Percentiles rank a stretch among this genome's conserved stretches.
Evolutionary conservation across 2,797 vertebrate genomes (phyloP).

Genomic region (Vespertilio murinus): DNA sequence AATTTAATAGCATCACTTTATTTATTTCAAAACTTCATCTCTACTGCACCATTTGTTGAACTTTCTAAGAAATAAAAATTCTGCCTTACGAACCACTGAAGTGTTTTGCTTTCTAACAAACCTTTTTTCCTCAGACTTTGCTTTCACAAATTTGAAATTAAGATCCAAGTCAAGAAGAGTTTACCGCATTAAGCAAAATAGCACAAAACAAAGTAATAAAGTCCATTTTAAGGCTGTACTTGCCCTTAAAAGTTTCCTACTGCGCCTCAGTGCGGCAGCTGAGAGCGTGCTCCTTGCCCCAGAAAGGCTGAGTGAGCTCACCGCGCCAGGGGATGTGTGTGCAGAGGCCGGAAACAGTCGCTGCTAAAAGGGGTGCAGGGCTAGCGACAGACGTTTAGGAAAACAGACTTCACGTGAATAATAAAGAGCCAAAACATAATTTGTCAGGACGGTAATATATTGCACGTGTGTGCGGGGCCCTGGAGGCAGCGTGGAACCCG

Average conservation of each 20-base stretch:
- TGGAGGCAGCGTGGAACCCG: too few relatives aligned
- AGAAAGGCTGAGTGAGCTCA: rapidly evolving
- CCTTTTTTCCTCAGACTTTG: not conserved
- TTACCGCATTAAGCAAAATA: not conserved
- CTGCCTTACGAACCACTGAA: not conserved
- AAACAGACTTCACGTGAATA: not conserved
- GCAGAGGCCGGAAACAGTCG: too few relatives aligned
- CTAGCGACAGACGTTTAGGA: not conserved
- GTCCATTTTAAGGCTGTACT: rapidly evolving
- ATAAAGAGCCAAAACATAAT: not conserved
- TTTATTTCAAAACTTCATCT: not conserved
- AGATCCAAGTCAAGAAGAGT: not conserved
- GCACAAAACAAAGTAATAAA: not conserved
- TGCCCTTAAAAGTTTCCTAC: not conserved
- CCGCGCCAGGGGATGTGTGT: rapidly evolving
- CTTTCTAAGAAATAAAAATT: not conserved
- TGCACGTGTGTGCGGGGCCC: too few relatives aligned
- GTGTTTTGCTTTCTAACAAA: not conserved
- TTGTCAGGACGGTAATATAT: too few relatives aligned
- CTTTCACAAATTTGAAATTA: not conserved
- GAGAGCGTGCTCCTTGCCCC: rapidly evolving
- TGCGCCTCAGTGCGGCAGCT: not conserved
- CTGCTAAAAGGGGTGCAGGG: not conserved
- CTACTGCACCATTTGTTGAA: not conserved
- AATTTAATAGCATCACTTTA: not conserved